Conservation (phyloP, 2,888 invertebrate species). For the Trachelus iudaicus region DNA sequence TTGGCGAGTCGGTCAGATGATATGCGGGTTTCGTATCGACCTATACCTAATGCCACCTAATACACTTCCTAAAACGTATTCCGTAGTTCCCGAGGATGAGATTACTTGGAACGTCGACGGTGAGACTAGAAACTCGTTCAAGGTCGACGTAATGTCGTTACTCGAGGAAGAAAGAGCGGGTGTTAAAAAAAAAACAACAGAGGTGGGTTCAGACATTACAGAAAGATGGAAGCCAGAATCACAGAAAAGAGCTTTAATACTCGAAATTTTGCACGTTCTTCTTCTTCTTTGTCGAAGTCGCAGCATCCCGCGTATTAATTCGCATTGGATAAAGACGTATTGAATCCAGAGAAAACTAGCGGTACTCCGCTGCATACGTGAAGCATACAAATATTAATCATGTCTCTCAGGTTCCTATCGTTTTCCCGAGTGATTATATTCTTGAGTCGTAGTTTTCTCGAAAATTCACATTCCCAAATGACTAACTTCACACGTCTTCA, state of each 20-base stretch:
- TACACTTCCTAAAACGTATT: background rate
- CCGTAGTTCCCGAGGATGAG: background rate
- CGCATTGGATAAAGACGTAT: background rate
- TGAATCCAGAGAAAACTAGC: too few relatives aligned
- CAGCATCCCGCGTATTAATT: background rate
- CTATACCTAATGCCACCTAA: background rate
- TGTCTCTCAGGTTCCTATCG: too few relatives aligned
- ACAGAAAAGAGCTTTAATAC: background rate
- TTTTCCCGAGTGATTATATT: too few relatives aligned
- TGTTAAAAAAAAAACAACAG: background rate
- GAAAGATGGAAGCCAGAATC: background rate
- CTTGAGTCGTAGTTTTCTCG: too few relatives aligned
- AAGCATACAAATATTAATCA: too few relatives aligned
- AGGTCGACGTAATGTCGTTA: background rate
- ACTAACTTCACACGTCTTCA: too few relatives aligned
- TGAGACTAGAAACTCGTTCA: background rate
- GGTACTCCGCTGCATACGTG: too few relatives aligned
- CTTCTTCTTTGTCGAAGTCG: background rate
- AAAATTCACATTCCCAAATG: too few relatives aligned
- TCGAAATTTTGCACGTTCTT: background rate
- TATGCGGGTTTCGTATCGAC: conserved; percentile 2
- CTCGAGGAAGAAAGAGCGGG: background rate
- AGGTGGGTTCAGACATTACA: background rate
- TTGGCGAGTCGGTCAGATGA: background rate
- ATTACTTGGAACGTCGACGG: background rate